phyloP scores from a whole-genome alignment of 2,888 invertebrate species.

The Galerucella calmariensis region DNA sequence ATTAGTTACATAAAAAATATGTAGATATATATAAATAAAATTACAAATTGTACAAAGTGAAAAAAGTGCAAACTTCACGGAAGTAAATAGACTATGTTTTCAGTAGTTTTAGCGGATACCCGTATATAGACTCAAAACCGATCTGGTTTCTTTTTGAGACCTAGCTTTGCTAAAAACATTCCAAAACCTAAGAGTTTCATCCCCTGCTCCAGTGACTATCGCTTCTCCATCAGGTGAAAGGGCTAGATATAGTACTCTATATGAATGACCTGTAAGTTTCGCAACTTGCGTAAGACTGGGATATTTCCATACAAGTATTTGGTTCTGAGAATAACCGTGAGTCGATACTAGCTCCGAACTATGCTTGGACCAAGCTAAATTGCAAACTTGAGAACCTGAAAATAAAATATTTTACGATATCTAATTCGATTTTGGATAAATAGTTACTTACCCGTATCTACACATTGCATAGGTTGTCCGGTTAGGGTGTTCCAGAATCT shows the following conservation, averaged over 20 bases:
- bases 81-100: conserved; percentile 32
- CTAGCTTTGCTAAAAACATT: conserved; percentile 98
- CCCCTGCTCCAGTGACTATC: conserved; percentile 98
- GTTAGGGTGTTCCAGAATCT: conserved; percentile 99
- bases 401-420: conserved; percentile 29
- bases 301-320: conserved; percentile 99
- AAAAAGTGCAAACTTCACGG: conserved; percentile 39
- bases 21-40: conserved; percentile 25
- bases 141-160: conserved; percentile 93
- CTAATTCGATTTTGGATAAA: not conserved
- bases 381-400: conserved; percentile 94
- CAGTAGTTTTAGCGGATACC: conserved; percentile 76
- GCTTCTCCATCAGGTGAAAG: conserved; percentile 98
- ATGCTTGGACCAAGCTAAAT: conserved; percentile 98
- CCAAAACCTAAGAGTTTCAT: conserved; percentile 98
- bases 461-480: conserved; percentile 97
- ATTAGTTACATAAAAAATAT: conserved; percentile 40
- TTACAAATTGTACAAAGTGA: not conserved
- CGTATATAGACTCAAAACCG: conserved; percentile 91
- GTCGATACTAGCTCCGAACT: conserved; percentile 97
- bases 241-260: conserved; percentile 94
- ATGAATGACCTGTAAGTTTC: conserved; percentile 96
- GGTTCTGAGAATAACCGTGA: conserved; percentile 98
- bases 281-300: conserved; percentile 97
- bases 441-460: conserved; percentile 82